Evolutionary conservation across 1,140 invertebrate species (phyloP).

Genomic region (Phortica variegata): DNA sequence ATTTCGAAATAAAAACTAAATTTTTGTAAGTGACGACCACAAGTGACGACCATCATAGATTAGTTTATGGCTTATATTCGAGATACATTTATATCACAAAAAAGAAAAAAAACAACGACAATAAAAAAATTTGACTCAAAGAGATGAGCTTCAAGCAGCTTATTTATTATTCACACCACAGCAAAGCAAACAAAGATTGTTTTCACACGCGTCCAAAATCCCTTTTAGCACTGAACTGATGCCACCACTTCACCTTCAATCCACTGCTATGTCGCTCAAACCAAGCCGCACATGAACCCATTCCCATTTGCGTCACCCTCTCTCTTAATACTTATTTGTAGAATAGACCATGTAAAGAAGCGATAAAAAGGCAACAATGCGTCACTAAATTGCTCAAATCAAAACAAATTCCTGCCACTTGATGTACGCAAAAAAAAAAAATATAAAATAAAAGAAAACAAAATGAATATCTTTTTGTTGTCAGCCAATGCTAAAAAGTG

Average conservation of each 20-base stretch:
- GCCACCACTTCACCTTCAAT: too few relatives aligned
- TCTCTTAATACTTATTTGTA: too few relatives aligned
- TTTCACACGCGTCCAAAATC: conserved; percentile 10
- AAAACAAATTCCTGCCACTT: conserved; percentile 41
- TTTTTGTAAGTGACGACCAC: too few relatives aligned
- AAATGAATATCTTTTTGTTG: too few relatives aligned
- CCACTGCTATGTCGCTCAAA: too few relatives aligned
- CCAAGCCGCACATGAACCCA: not conserved
- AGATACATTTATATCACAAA: too few relatives aligned
- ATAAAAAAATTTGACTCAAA: too few relatives aligned
- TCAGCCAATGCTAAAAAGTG: not conserved
- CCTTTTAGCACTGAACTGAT: too few relatives aligned
- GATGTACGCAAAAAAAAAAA: not conserved
- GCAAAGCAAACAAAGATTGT: conserved; percentile 45
- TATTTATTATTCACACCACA: conserved; percentile 53
- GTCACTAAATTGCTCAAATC: conserved; percentile 47
- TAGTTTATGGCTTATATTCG: too few relatives aligned
- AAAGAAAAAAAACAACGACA: too few relatives aligned
- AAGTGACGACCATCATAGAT: too few relatives aligned
- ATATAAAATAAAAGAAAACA: conserved; percentile 25
- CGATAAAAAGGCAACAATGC: conserved; percentile 43
- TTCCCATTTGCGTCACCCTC: not conserved
- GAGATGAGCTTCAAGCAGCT: conserved; percentile 13
- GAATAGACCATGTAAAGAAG: conserved; percentile 37
- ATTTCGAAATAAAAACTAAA: too few relatives aligned